A percentile compares a stretch with the other conserved stretches of the same genome.
These are phyloP conservation scores for Hippocampus guttulatus DNA, from an alignment of 2,113 vertebrate species.

Conservation along the genomic window DNA sequence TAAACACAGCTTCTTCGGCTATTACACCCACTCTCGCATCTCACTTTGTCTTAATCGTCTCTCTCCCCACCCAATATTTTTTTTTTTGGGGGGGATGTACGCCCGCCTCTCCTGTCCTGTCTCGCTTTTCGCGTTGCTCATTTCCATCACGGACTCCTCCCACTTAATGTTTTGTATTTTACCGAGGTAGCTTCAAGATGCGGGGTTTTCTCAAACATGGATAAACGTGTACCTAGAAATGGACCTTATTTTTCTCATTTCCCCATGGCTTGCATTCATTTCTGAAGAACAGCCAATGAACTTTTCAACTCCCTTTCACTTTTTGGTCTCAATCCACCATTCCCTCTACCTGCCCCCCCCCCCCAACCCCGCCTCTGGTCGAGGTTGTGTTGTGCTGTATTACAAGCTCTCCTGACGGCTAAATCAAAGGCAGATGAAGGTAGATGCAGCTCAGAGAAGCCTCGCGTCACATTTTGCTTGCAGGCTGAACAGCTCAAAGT, in stretches of 20 bases:
- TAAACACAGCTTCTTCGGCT: conserved; percentile 1
- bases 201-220: background rate
- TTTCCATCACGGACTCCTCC: background rate
- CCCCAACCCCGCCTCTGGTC: conserved; percentile 1
- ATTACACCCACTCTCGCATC: conserved; percentile 2
- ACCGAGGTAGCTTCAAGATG: too few relatives aligned
- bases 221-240: too few relatives aligned
- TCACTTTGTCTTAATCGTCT: conserved; percentile 2
- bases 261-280: background rate
- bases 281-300: background rate
- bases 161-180: background rate
- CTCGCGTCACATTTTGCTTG: conserved; percentile 9
- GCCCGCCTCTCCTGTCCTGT: background rate
- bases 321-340: background rate
- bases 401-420: conserved; percentile 45
- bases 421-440: conserved; percentile 48
- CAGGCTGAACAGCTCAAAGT: background rate
- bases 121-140: background rate
- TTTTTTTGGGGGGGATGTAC: background rate
- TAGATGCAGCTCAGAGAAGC: conserved; percentile 23
- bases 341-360: background rate
- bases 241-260: background rate
- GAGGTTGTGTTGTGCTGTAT: conserved; percentile 21
- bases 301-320: background rate
- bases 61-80: too few relatives aligned